These are phyloP conservation scores for Matsumyia berberina DNA, from an alignment of 2,888 invertebrate species.

Conservation along the genomic window DNA sequence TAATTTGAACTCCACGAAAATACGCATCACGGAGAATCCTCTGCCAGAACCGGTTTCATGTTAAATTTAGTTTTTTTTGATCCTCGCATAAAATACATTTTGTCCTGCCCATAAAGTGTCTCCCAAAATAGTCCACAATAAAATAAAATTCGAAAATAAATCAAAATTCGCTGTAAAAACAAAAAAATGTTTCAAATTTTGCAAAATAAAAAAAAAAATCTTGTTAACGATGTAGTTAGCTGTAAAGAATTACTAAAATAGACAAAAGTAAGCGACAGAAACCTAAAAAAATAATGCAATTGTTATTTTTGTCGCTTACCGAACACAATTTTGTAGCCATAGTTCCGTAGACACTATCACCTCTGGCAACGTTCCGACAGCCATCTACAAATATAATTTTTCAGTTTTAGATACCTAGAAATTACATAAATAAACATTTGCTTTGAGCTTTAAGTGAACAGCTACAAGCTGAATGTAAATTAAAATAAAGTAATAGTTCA, in stretches of 20 bases:
- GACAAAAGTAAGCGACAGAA: conserved; percentile 42
- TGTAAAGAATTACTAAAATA: conserved; percentile 37
- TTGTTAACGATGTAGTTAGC: conserved; percentile 69
- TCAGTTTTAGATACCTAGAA: conserved; percentile 46
- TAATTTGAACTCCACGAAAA: conserved; percentile 80
- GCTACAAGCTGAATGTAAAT: conserved; percentile 67
- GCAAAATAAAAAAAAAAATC: conserved; percentile 29
- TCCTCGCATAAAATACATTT: conserved; percentile 35
- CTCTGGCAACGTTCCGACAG: conserved; percentile 4
- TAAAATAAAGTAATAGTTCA: conserved; percentile 52
- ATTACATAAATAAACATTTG: conserved; percentile 40
- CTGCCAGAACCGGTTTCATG: conserved; percentile 84
- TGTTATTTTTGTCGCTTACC: conserved; percentile 34
- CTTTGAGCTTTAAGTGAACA: conserved; percentile 68
- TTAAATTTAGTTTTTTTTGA: conserved; percentile 77
- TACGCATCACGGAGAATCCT: conserved; percentile 84
- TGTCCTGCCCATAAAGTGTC: conserved; percentile 62
- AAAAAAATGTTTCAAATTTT: conserved; percentile 24
- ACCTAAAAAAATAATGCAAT: background rate
- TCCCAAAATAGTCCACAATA: conserved; percentile 38
- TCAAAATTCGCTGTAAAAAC: conserved; percentile 53
- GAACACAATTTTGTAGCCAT: conserved; percentile 38
- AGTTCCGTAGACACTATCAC: conserved; percentile 37
- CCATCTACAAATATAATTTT: conserved; percentile 17
- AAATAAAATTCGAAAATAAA: conserved; percentile 29